Evolutionary conservation across 2,113 vertebrate species (phyloP).

Genomic region (Carassius auratus): DNA sequence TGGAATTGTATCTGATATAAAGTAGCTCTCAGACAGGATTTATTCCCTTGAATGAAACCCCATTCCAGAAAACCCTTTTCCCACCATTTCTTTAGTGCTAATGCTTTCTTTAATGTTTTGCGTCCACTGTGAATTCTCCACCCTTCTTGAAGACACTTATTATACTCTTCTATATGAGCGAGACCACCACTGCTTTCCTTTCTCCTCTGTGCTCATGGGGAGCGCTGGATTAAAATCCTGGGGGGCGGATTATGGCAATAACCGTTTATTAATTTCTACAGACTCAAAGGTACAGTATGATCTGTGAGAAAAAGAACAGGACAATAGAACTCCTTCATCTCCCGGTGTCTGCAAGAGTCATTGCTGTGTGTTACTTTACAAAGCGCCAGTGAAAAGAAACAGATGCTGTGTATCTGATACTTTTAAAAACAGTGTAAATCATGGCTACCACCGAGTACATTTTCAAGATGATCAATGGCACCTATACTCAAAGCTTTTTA

Average conservation of each 20-base stretch:
- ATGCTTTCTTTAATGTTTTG: slow-evolving; percentile 37
- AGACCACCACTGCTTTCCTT: slow-evolving; percentile 43
- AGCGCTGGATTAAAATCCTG: slow-evolving; percentile 51
- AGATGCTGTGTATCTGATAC: slow-evolving; percentile 50
- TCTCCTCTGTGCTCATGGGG: slow-evolving; percentile 36
- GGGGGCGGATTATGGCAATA: slow-evolving; percentile 61
- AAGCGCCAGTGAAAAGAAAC: slow-evolving; percentile 53
- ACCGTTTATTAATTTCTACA: slow-evolving; percentile 54
- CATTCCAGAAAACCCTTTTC: slow-evolving; percentile 13
- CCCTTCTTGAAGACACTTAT: slow-evolving; percentile 49
- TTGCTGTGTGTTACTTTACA: slow-evolving; percentile 36
- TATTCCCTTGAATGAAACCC: slow-evolving; percentile 19
- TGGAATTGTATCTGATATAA: slow-evolving; percentile 13
- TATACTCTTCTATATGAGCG: slow-evolving; percentile 41
- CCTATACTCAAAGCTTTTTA: slow-evolving; percentile 17
- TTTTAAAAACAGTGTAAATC: slow-evolving; percentile 41
- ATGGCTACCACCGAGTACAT: slow-evolving; percentile 2
- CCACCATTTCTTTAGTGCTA: slow-evolving; percentile 18
- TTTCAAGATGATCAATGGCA: slow-evolving; percentile 31
- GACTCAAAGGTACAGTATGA: slow-evolving; percentile 51
- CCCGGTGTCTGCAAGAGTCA: slow-evolving; percentile 37
- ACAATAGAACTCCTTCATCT: slow-evolving; percentile 31
- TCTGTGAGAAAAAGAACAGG: slow-evolving; percentile 27
- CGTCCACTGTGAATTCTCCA: slow-evolving; percentile 46
- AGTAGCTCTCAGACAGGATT: slow-evolving; percentile 32